A percentile compares a stretch with the other conserved stretches of the same genome.
Evolutionary conservation across 2,888 invertebrate genomes (phyloP).

Genomic region (Coleophora deauratella): DNA sequence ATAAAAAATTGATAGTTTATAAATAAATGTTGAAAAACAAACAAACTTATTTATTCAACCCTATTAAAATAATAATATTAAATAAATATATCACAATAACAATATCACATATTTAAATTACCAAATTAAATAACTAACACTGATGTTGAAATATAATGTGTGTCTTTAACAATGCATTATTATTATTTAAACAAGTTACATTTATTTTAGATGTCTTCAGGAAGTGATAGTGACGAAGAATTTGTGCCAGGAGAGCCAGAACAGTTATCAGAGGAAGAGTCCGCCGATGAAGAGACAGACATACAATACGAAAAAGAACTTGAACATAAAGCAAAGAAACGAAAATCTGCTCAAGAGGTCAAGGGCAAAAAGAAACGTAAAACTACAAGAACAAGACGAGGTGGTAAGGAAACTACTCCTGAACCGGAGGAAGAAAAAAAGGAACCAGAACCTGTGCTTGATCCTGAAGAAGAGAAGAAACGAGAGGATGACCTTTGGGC

Average conservation of each 20-base stretch:
- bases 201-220: slow-evolving; percentile 69
- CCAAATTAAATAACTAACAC: too few relatives aligned
- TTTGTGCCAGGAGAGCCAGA: slow-evolving; percentile 80
- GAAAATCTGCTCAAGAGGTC: slow-evolving; percentile 32
- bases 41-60: too few relatives aligned
- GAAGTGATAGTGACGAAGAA: slow-evolving; percentile 87
- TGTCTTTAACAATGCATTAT: too few relatives aligned
- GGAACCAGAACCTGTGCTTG: slow-evolving; percentile 30
- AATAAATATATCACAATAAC: too few relatives aligned
- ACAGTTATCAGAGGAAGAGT: slow-evolving; percentile 79
- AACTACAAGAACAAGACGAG: slow-evolving; percentile 30
- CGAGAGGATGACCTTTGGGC: slow-evolving; percentile 86
- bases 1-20: too few relatives aligned
- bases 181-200: too few relatives aligned
- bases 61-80: too few relatives aligned
- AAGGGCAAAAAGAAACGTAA: slow-evolving; percentile 42
- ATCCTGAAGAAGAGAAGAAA: slow-evolving; percentile 79
- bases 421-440: slow-evolving; percentile 32
- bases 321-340: slow-evolving; percentile 44
- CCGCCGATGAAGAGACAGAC: slow-evolving; percentile 76
- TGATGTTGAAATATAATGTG: too few relatives aligned
- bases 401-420: slow-evolving; percentile 18
- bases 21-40: too few relatives aligned
- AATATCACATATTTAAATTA: too few relatives aligned
- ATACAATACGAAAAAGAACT: slow-evolving; percentile 68